These are phyloP conservation scores for Leptarthrus brevirostris DNA, from an alignment of 2,888 invertebrate genomes.

Conservation along the genomic window DNA sequence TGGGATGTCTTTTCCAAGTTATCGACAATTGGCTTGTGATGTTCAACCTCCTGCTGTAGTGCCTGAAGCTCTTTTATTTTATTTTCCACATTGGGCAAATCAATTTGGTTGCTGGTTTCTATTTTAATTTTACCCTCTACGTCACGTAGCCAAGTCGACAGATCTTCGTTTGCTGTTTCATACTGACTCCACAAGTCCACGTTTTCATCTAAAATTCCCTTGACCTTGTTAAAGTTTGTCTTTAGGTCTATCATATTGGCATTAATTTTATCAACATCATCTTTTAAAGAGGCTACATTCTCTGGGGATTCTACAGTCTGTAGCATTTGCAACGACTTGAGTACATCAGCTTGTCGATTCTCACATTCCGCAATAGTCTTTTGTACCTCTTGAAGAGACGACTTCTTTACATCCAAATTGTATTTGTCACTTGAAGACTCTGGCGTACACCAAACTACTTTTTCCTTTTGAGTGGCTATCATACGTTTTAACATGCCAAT, in stretches of 20 bases:
- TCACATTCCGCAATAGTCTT: conserved; percentile 79
- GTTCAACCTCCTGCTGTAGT: conserved; percentile 74
- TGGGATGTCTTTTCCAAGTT: conserved; percentile 77
- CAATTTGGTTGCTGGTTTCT: conserved; percentile 79
- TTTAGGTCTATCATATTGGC: conserved; percentile 79
- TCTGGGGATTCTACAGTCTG: conserved; percentile 80
- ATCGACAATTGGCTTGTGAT: conserved; percentile 75
- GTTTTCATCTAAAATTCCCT: conserved; percentile 74
- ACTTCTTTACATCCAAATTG: conserved; percentile 90
- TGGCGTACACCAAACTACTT: conserved; percentile 90
- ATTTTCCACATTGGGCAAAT: conserved; percentile 74
- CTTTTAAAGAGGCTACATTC: conserved; percentile 74
- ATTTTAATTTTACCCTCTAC: conserved; percentile 80
- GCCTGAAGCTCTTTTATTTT: conserved; percentile 76
- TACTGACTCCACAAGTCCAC: conserved; percentile 84
- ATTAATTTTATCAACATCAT: conserved; percentile 77
- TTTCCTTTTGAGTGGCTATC: conserved; percentile 84
- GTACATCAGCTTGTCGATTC: conserved; percentile 74
- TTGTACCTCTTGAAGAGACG: conserved; percentile 81
- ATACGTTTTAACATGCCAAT: conserved; percentile 83
- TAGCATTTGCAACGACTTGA: conserved; percentile 77
- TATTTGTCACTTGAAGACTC: conserved; percentile 91
- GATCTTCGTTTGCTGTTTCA: conserved; percentile 79
- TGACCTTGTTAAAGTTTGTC: conserved; percentile 76
- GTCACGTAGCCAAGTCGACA: conserved; percentile 82